phyloP scores from a whole-genome alignment of 2,888 invertebrate species.

The Caenorhabditis plicata region DNA sequence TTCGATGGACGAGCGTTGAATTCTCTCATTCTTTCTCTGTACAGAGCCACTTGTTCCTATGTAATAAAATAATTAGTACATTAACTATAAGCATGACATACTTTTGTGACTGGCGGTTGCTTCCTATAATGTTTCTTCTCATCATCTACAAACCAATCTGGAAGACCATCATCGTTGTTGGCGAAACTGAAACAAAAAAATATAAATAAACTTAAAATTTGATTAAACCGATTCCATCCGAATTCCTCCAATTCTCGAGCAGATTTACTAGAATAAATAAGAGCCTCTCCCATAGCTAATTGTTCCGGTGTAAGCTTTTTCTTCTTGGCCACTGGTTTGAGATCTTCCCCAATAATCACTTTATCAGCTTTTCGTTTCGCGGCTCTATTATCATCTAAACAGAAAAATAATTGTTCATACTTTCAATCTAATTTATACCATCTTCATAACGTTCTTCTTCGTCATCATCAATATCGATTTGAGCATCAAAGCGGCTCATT shows the following conservation, averaged over 20 bases:
- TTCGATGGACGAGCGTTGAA: conserved; percentile 93
- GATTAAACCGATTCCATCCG: conserved; percentile 58
- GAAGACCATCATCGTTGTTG: conserved; percentile 86
- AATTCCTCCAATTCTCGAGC: conserved; percentile 75
- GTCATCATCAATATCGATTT: conserved; percentile 43
- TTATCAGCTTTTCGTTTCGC: conserved; percentile 40
- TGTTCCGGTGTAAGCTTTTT: conserved; percentile 80
- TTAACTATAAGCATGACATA: not conserved
- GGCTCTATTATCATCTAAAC: conserved; percentile 36
- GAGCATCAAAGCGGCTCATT: conserved; percentile 35
- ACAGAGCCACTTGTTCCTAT: conserved; percentile 76
- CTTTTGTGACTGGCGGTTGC: conserved; percentile 76
- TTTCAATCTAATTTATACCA: too few species aligned
- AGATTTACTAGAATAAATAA: conserved; percentile 86
- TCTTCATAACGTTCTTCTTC: conserved; percentile 29
- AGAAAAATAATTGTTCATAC: too few species aligned
- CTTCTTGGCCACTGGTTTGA: conserved; percentile 47
- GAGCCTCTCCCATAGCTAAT: conserved; percentile 85
- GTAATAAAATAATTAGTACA: not conserved
- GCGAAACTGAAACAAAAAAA: conserved; percentile 72
- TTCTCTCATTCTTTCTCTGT: conserved; percentile 76
- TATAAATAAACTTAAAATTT: not conserved
- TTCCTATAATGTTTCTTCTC: conserved; percentile 86
- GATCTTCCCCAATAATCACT: conserved; percentile 37
- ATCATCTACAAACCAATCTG: conserved; percentile 93